Percentiles rank a stretch among this genome's conserved stretches.
phyloP scores from a whole-genome alignment of 2,797 vertebrate genomes.

The Brachymystax lenok region DNA sequence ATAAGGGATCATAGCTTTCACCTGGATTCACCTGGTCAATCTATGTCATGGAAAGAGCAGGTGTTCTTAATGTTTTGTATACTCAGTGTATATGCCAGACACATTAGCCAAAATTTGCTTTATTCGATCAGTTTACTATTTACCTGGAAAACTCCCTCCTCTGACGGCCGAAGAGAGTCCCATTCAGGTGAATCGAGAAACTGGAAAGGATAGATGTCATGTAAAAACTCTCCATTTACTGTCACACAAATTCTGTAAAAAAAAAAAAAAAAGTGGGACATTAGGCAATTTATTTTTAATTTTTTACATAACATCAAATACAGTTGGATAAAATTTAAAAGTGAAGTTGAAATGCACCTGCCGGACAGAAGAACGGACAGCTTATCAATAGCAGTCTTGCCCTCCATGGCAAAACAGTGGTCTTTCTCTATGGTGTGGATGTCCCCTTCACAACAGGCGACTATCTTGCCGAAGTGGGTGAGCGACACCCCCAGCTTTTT shows the following conservation, averaged over 20 bases:
- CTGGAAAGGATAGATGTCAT: constrained; percentile 94
- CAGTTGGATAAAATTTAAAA: neutral
- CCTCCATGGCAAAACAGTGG: constrained; percentile 90
- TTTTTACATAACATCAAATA: neutral
- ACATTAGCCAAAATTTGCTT: neutral
- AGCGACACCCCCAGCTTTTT: constrained; percentile 87
- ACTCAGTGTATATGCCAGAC: neutral
- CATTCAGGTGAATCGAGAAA: constrained; percentile 98
- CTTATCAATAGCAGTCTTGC: constrained; percentile 92
- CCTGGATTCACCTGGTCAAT: no score
- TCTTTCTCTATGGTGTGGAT: constrained; percentile 86
- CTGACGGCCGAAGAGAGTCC: constrained; percentile 94
- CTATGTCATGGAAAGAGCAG: neutral
- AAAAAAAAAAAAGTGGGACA: neutral
- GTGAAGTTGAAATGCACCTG: constrained; percentile 72
- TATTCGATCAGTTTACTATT: neutral
- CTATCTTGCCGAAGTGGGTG: constrained; percentile 84
- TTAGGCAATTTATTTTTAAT: neutral
- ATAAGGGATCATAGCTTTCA: no score
- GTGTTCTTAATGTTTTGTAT: neutral
- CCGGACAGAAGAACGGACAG: constrained; percentile 91
- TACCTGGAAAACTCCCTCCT: constrained; percentile 96
- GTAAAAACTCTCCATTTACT: constrained; percentile 94
- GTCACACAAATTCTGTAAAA: constrained; percentile 88
- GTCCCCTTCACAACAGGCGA: constrained; percentile 82